Conservation (phyloP, 2,113 vertebrate species). For the Lasiurus borealis region DNA sequence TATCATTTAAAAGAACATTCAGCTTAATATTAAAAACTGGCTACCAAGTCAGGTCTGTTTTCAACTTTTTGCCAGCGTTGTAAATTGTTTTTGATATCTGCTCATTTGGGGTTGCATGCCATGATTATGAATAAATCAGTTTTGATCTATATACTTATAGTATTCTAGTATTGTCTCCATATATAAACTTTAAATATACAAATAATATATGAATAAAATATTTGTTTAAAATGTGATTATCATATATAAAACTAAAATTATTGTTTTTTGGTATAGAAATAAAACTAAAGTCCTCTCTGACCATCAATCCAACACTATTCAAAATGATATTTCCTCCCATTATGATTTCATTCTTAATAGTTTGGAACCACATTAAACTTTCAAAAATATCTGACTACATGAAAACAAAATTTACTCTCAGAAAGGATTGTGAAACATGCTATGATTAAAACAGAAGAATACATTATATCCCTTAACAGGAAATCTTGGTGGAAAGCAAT, state of each 20-base stretch:
- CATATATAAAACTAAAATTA: constrained; percentile 1
- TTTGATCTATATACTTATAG: not conserved
- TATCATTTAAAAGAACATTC: too few species aligned
- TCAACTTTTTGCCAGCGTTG: too few species aligned
- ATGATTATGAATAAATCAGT: not conserved
- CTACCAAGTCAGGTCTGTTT: too few species aligned
- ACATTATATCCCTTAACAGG: constrained; percentile 25
- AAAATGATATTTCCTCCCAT: constrained; percentile 45
- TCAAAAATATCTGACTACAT: constrained; percentile 14
- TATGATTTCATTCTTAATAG: constrained; percentile 8
- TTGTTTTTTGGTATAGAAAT: constrained; percentile 52
- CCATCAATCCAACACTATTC: not conserved
- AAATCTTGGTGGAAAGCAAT: constrained; percentile 54
- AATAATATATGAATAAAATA: not conserved
- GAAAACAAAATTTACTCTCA: constrained; percentile 58
- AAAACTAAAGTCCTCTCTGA: constrained; percentile 40
- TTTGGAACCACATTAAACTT: constrained; percentile 24
- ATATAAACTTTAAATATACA: not conserved
- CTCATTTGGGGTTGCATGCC: too few species aligned
- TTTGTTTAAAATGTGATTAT: not conserved
- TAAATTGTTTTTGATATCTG: too few species aligned
- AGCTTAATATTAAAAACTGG: too few species aligned
- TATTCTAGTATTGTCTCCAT: constrained; percentile 19
- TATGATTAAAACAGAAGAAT: constrained; percentile 41
- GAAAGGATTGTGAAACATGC: constrained; percentile 26